Evolutionary conservation across 2,113 vertebrate genomes (phyloP).

Genomic region (Lasiurus borealis): DNA sequence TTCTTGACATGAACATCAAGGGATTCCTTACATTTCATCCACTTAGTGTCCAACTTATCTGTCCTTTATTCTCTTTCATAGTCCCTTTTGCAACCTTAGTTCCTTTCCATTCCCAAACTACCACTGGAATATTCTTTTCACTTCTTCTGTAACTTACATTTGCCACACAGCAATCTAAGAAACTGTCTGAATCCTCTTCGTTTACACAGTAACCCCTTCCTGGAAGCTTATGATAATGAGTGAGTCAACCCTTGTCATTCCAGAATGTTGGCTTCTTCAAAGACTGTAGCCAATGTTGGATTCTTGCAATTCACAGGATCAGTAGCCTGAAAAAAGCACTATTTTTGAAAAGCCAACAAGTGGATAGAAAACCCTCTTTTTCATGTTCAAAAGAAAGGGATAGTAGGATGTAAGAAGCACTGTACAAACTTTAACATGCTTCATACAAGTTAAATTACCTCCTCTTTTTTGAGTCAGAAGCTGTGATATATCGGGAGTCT

Average conservation of each 20-base stretch:
- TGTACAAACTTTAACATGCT: background rate
- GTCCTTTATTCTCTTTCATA: background rate
- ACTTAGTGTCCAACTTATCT: background rate
- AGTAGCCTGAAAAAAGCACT: background rate
- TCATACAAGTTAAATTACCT: constrained; percentile 33
- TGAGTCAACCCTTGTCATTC: background rate
- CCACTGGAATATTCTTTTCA: background rate
- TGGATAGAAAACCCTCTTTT: background rate
- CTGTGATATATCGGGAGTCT: background rate
- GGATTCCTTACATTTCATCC: background rate
- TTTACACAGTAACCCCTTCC: background rate
- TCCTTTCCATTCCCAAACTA: background rate
- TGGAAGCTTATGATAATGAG: background rate
- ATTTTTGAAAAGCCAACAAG: background rate
- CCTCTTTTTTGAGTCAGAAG: constrained; percentile 45
- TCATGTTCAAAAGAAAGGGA: background rate
- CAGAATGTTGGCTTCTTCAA: background rate
- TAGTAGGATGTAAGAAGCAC: background rate
- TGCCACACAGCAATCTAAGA: background rate
- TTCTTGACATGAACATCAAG: background rate
- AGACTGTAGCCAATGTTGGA: background rate
- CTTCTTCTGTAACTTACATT: background rate
- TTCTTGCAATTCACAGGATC: background rate
- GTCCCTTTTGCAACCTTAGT: background rate
- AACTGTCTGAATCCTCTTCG: background rate